These are phyloP conservation scores for Holotrichia oblita DNA, from an alignment of 1,140 invertebrate genomes.

Conservation along the genomic window DNA sequence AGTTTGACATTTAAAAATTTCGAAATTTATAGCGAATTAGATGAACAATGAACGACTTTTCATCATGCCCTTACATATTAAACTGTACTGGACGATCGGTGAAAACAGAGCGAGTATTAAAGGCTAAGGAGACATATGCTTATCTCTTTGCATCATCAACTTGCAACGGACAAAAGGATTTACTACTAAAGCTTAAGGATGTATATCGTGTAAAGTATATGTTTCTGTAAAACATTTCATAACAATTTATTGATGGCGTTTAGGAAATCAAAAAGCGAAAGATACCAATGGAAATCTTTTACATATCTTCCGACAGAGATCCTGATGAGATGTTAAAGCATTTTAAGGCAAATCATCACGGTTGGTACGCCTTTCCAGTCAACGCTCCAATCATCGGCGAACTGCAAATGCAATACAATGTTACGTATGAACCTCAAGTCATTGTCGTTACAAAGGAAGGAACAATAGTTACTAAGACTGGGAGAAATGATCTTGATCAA, in stretches of 20 bases:
- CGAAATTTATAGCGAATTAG: background rate
- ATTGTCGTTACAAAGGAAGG: conserved; percentile 47
- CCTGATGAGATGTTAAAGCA: conserved; percentile 44
- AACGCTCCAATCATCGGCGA: conserved; percentile 38
- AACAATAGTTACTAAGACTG: conserved; percentile 45
- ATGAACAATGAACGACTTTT: background rate
- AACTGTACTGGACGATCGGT: background rate
- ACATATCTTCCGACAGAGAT: conserved; percentile 48
- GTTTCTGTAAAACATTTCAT: background rate
- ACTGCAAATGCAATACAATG: conserved; percentile 39
- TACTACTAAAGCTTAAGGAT: background rate
- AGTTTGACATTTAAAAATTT: conserved; percentile 2
- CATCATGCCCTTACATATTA: background rate
- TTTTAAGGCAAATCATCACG: conserved; percentile 49
- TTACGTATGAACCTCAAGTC: conserved; percentile 45
- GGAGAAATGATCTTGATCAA: conserved; percentile 43
- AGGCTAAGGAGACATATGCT: background rate
- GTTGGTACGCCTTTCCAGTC: conserved; percentile 52
- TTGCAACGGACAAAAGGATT: background rate
- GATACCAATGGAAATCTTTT: conserved; percentile 47
- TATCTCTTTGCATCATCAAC: background rate
- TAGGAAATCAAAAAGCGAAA: background rate
- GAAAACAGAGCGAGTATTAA: background rate
- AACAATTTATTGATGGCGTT: background rate
- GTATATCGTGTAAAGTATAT: background rate